These are phyloP conservation scores for Drosophila prosaltans DNA, from an alignment of 1,140 invertebrate species.

Conservation along the genomic window DNA sequence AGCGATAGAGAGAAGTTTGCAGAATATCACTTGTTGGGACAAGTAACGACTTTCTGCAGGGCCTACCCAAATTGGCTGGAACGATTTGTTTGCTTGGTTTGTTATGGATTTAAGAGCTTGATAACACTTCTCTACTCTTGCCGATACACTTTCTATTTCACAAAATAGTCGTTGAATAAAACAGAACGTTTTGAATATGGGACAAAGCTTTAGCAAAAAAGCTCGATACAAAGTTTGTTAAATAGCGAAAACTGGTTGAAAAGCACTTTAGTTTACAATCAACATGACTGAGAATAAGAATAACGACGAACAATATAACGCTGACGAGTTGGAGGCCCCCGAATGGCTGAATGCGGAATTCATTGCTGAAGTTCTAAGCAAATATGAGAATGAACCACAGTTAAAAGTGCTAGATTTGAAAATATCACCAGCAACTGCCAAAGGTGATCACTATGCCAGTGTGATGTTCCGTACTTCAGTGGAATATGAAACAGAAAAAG, in stretches of 20 bases:
- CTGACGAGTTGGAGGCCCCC: constrained; percentile 65
- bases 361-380: constrained; percentile 43
- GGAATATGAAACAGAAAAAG: constrained; percentile 18
- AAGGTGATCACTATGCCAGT: constrained; percentile 78
- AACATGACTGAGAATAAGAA: constrained; percentile 20
- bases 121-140: no score
- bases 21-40: no score
- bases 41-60: no score
- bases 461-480: constrained; percentile 66
- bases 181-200: background rate
- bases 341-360: constrained; percentile 61
- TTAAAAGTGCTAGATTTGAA: constrained; percentile 40
- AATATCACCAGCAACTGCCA: constrained; percentile 60
- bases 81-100: no score
- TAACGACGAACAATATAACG: constrained; percentile 38
- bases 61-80: no score
- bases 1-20: no score
- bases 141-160: constrained; percentile 4
- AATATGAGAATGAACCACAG: constrained; percentile 31
- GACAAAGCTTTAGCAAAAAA: constrained; percentile 8
- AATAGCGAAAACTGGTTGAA: background rate
- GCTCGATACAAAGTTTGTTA: background rate
- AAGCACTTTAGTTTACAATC: constrained; percentile 3
- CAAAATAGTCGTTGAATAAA: background rate
- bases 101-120: no score